Base-by-base conservation (phyloP, 2,888 invertebrate species). In the Exephanes ischioxanthus region DNA sequence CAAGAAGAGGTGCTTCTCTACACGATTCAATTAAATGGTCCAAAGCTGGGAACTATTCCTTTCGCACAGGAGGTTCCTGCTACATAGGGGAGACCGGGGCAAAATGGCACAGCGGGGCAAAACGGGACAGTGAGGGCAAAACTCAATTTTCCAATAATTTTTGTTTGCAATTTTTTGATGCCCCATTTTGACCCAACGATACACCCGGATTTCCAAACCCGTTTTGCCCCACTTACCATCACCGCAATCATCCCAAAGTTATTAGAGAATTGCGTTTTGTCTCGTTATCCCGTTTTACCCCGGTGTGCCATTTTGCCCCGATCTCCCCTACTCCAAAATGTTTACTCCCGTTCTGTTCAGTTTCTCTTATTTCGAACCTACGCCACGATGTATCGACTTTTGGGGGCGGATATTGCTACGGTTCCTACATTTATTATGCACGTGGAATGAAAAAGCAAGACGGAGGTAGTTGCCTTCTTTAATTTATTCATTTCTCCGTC, bases 371-470 rank as follows among this genome's bases (percentile, higher is more conserved):
- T 67, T 51, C 22, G n/a, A 67, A 63, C 22, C 26, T 11, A 16
- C 11, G 14, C n/a, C 22, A 19, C 67, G 66, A 55, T 16, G 41
- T 51, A 55, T 48, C 58, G 61, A 67, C 11, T 37, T 72, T 72
- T 11, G 3, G 26, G 58, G 72, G 33, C 76, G 84, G 76, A 80
- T 77, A 84, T 84, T 84, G 76, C 80, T 61, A 63, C 63, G 41
- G 5, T 41, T 63, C 37, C 45, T 6, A 1, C 30, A 30, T 67
- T 58, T 58, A 30, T 55, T 45, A 48, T 61, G 58, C 45, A 33
- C 2, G 22, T 14, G 3, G 5, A 41, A 45, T 22, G 51, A 68
- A 58, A 70, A 70, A 26, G 14, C 19, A 51, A 26, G 4, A 22
- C 2, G 67, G 22, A 16, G 19, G 16, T 37, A n/a, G 37, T 45